Base-by-base conservation (phyloP, 2,888 invertebrate species). In the Drosophila borealis region DNA sequence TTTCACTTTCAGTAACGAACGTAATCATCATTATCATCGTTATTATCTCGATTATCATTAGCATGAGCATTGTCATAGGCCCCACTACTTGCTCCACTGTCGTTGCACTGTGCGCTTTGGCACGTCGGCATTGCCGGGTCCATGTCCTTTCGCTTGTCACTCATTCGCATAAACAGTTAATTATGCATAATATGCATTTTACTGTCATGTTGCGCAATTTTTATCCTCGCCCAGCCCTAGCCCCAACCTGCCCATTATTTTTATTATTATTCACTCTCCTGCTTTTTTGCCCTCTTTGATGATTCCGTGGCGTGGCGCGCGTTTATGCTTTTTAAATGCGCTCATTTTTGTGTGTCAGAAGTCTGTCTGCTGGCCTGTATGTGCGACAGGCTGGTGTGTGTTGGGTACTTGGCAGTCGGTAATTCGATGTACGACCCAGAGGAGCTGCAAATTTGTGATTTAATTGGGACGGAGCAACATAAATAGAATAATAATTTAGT, bases 121-220 rank as follows among this genome's bases (percentile, higher is more conserved):
- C 73, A 64, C 59, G 61, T 73, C 65, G 59, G 46, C 70, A 59
- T 66, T 33, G 33, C 66, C 64, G 61, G 50, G 54, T 68, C 80
- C 81, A 81, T 70, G 80, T 88, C 83, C 86, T 88, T 80, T 86
- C 80, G 83, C 88, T 68, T 83, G 84, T 84, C 89, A 84, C 80
- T 88, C 80, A 81, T 78, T 80, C 79, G 86, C 80, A 86, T 88
- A 85, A 88, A 83, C 89, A 90, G 90, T 90, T 90, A 90, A 90
- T 90, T 90, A 90, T 90, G 90, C 90, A 90, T 90, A 90, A 90
- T 90, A 90, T 90, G 90, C 86, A 86, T 88, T 83, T 88, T 90
- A 88, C 88, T 86, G 90, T 89, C 90, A 87, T 87, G 85, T 79
- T 78, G 76, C 80, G 81, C 89, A 86, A 90, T 90, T 89, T 88